Evolutionary conservation across 1,140 invertebrate species (phyloP).

Genomic region (Aphelinus certus): DNA sequence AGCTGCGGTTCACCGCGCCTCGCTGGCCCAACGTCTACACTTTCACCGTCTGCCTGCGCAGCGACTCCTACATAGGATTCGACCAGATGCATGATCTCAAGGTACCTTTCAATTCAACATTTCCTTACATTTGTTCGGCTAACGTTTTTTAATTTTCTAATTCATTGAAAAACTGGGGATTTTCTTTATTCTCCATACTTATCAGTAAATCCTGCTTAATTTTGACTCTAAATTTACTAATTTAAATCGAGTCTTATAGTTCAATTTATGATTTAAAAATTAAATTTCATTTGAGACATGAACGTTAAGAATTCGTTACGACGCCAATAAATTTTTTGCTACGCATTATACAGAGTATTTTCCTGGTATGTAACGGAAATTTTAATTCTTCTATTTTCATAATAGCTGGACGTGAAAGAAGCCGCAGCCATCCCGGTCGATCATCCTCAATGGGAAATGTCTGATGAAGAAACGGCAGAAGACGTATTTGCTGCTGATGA

Average conservation of each 20-base stretch:
- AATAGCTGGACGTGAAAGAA: constrained; percentile 92
- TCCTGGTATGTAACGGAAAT: too few relatives aligned
- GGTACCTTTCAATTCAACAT: constrained; percentile 57
- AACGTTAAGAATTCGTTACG: too few relatives aligned
- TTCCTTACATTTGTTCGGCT: not conserved
- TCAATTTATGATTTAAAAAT: too few relatives aligned
- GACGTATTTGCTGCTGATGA: constrained; percentile 75
- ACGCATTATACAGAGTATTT: constrained; percentile 30
- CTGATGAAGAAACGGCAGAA: constrained; percentile 90
- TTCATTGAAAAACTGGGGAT: not conserved
- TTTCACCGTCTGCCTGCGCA: constrained; percentile 90
- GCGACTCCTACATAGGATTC: constrained; percentile 94
- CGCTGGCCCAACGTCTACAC: constrained; percentile 91
- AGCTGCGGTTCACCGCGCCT: constrained; percentile 93
- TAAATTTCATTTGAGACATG: too few relatives aligned
- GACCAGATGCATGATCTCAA: constrained; percentile 93
- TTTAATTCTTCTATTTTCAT: constrained; percentile 5
- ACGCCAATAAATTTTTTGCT: not conserved
- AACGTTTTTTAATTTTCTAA: not conserved
- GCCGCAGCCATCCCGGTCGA: constrained; percentile 88
- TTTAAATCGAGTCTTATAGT: too few relatives aligned
- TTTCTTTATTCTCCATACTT: not conserved
- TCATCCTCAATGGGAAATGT: constrained; percentile 96
- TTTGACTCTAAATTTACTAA: not conserved
- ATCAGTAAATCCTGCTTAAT: not conserved